These are phyloP conservation scores for Cosmia pyralina DNA, from an alignment of 2,888 invertebrate species.

Conservation along the genomic window DNA sequence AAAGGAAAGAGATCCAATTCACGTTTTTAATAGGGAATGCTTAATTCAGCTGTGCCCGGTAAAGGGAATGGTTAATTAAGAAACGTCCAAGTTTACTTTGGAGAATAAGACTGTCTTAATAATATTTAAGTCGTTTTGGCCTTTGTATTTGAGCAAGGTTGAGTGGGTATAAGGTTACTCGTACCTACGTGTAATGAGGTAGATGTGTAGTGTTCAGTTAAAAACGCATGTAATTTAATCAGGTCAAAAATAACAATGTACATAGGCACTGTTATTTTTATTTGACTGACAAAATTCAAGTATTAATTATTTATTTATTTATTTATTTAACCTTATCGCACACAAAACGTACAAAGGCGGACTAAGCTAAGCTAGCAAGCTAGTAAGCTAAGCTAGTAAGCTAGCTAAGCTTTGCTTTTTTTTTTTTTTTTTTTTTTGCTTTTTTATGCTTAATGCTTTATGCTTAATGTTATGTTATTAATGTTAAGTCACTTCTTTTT, in stretches of 20 bases:
- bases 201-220: not conserved
- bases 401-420: no score
- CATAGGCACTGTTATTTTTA: no score
- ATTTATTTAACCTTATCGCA: no score
- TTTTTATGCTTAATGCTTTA: no score
- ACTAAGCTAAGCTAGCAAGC: no score
- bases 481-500: no score
- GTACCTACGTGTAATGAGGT: not conserved
- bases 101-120: constrained; percentile 26
- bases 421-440: no score
- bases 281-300: not conserved
- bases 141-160: constrained; percentile 2
- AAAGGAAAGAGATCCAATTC: constrained; percentile 40
- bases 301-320: not conserved
- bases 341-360: no score
- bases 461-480: no score
- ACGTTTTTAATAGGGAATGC: constrained; percentile 42
- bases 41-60: constrained; percentile 45
- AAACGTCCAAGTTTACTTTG: constrained; percentile 26
- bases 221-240: not conserved
- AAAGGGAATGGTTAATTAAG: constrained; percentile 56
- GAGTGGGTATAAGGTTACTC: constrained; percentile 2
- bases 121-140: constrained; percentile 24
- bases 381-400: no score
- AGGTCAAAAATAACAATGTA: no score